These are phyloP conservation scores for Penaeus chinensis DNA, from an alignment of 1,140 invertebrate species.

Conservation along the genomic window DNA sequence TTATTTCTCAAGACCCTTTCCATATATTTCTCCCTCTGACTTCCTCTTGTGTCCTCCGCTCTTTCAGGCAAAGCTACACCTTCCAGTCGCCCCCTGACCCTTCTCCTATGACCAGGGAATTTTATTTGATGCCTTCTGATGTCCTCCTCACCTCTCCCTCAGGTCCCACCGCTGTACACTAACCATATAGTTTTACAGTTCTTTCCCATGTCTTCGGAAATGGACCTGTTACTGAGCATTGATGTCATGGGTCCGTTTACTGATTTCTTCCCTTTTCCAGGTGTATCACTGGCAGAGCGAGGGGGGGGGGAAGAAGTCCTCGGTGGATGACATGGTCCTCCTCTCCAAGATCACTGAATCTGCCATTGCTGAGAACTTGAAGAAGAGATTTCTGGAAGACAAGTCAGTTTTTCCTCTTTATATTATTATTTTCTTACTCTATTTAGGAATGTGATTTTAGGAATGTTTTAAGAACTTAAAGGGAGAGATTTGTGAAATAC, in stretches of 20 bases:
- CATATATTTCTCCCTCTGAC: neutral
- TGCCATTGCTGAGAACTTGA: slow-evolving; percentile 81
- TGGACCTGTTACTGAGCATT: neutral
- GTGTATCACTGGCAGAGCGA: slow-evolving; percentile 83
- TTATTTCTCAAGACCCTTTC: neutral
- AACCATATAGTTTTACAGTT: too few species aligned
- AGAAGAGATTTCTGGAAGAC: slow-evolving; percentile 80
- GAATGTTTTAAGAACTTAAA: too few species aligned
- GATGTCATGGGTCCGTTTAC: neutral
- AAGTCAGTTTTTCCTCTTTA: slow-evolving; percentile 18
- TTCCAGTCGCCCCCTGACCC: too few species aligned
- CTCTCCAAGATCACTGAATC: slow-evolving; percentile 79
- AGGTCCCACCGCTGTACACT: neutral
- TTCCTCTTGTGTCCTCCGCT: neutral
- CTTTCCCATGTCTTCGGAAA: too few species aligned
- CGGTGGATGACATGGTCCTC: slow-evolving; percentile 86
- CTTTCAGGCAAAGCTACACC: neutral
- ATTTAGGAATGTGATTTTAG: too few species aligned
- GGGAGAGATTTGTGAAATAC: too few species aligned
- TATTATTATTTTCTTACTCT: too few species aligned
- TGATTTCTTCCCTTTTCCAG: slow-evolving; percentile 68
- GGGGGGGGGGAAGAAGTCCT: slow-evolving; percentile 73
- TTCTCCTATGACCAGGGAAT: too few species aligned
- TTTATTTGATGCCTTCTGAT: too few species aligned
- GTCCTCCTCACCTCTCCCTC: neutral